Evolutionary conservation across 2,797 vertebrate species (phyloP).

Genomic region (Silurus aristotelis): DNA sequence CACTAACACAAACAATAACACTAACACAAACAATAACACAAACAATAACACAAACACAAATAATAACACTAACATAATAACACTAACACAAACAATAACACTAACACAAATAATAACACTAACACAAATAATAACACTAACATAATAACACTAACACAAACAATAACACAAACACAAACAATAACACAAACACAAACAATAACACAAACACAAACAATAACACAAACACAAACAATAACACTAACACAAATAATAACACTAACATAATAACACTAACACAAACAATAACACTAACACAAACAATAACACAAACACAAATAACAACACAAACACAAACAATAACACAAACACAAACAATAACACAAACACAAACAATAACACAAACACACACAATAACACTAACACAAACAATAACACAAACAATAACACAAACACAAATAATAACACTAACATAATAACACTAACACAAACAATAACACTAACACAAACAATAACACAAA

Average conservation of each 20-base stretch:
- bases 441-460: not conserved
- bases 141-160: too few species aligned
- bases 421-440: not conserved
- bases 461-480: not conserved
- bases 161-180: too few species aligned
- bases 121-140: too few species aligned
- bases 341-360: not conserved
- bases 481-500: not conserved
- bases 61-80: too few species aligned
- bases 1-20: not conserved
- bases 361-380: not conserved
- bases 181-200: too few species aligned
- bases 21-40: not conserved
- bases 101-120: too few species aligned
- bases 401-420: not conserved
- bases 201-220: not conserved
- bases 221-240: not conserved
- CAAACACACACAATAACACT: too few species aligned
- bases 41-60: too few species aligned
- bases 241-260: not conserved
- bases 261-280: not conserved
- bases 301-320: not conserved
- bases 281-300: not conserved
- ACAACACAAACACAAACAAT: not conserved
- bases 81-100: too few species aligned